A percentile compares a stretch with the other conserved stretches of the same genome.
phyloP scores from a whole-genome alignment of 2,113 vertebrate species.

The Odocoileus virginianus region DNA sequence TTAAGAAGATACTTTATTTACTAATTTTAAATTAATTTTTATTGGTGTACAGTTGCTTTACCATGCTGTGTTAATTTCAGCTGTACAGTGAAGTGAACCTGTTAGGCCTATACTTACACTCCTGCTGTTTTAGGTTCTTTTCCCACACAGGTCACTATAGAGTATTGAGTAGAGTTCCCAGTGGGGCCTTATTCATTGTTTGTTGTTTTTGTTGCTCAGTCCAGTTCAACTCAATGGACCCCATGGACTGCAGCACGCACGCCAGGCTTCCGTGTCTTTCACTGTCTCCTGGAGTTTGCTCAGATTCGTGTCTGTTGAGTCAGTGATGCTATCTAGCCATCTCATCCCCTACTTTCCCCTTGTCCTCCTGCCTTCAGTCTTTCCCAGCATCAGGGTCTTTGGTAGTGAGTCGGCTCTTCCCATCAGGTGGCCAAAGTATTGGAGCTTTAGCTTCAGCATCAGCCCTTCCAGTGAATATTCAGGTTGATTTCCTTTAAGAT shows the following conservation, averaged over 20 bases:
- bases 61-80: not conserved
- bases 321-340: not conserved
- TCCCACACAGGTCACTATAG: not conserved
- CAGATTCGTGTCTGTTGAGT: not conserved
- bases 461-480: not conserved
- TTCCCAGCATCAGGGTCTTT: not conserved
- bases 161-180: not conserved
- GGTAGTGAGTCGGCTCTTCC: not conserved
- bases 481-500: not conserved
- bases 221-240: accelerated
- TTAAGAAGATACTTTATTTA: not conserved
- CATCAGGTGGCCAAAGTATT: not conserved
- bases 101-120: accelerated
- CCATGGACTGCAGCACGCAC: not conserved
- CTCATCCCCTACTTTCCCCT: not conserved
- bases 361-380: not conserved
- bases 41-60: not conserved
- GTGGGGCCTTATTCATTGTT: not conserved
- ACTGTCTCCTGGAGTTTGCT: not conserved
- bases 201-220: not conserved
- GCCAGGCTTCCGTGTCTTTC: not conserved
- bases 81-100: not conserved
- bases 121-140: not conserved
- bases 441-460: not conserved
- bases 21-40: not conserved